phyloP scores from a whole-genome alignment of 2,113 vertebrate genomes.

The Dicentrarchus labrax region DNA sequence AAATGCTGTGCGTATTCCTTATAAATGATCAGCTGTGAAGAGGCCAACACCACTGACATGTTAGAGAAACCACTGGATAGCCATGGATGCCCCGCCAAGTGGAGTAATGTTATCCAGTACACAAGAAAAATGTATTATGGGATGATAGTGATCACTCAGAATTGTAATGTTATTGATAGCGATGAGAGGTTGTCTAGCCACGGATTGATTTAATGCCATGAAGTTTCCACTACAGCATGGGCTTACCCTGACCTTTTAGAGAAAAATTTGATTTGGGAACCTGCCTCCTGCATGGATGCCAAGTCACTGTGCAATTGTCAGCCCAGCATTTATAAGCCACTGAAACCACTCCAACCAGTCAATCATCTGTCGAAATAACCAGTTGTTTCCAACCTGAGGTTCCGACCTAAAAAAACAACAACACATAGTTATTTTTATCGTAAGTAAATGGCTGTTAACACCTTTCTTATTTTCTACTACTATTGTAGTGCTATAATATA shows the following conservation, averaged over 20 bases:
- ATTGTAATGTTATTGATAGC: slow-evolving; percentile 49
- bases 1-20: slow-evolving; percentile 17
- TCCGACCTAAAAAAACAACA: neutral
- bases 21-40: slow-evolving; percentile 20
- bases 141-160: slow-evolving; percentile 45
- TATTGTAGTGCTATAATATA: neutral
- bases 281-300: slow-evolving; percentile 39
- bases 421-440: neutral
- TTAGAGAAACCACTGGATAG: slow-evolving; percentile 23
- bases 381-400: neutral
- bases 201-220: slow-evolving; percentile 59
- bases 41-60: slow-evolving; percentile 2
- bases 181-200: slow-evolving; percentile 42
- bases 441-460: neutral
- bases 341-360: slow-evolving; percentile 46
- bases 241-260: slow-evolving; percentile 63
- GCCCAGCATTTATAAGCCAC: slow-evolving; percentile 31
- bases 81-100: slow-evolving; percentile 7
- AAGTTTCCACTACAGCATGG: slow-evolving; percentile 37
- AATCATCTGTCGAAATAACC: slow-evolving; percentile 26
- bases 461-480: neutral
- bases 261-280: slow-evolving; percentile 52
- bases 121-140: slow-evolving; percentile 46
- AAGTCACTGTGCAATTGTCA: slow-evolving; percentile 42
- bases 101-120: slow-evolving; percentile 28